Percentiles rank a stretch among this genome's conserved stretches.
Evolutionary conservation across 2,797 vertebrate genomes (phyloP).

Genomic region (Hyperoplus lanceolatus): DNA sequence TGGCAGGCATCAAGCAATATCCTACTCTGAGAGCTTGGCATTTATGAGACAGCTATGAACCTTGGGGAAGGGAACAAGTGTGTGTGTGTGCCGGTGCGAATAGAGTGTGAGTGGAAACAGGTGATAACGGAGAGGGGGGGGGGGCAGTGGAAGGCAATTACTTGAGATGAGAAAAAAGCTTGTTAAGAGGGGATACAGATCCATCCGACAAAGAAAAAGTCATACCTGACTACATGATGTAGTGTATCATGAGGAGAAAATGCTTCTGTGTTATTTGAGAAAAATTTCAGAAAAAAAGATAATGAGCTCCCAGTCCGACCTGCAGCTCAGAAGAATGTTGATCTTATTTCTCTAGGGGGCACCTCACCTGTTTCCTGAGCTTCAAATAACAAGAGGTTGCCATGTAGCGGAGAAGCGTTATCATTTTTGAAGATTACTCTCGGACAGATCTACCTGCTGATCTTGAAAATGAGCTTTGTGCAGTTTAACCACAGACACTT

Average conservation of each 20-base stretch:
- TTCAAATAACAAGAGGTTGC: slow-evolving; percentile 54
- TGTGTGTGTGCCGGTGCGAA: slow-evolving; percentile 17
- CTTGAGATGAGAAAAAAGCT: slow-evolving; percentile 32
- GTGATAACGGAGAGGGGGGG: slow-evolving; percentile 38
- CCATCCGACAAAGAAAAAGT: slow-evolving; percentile 34
- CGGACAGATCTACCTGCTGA: slow-evolving; percentile 30
- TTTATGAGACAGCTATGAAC: slow-evolving; percentile 64
- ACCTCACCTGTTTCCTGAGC: slow-evolving; percentile 51
- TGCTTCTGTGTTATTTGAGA: slow-evolving; percentile 54
- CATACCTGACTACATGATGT: slow-evolving; percentile 49
- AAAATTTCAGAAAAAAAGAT: slow-evolving; percentile 46
- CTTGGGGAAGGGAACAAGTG: slow-evolving; percentile 45
- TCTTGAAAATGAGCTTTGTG: slow-evolving; percentile 27
- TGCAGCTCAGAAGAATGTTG: slow-evolving; percentile 34
- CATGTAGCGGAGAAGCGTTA: slow-evolving; percentile 46
- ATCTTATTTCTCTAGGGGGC: slow-evolving; percentile 43
- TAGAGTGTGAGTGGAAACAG: slow-evolving; percentile 45
- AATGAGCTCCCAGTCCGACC: slow-evolving; percentile 64
- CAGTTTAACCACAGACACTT: slow-evolving; percentile 39
- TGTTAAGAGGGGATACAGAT: slow-evolving; percentile 30
- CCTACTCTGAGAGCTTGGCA: slow-evolving; percentile 68
- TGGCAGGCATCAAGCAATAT: slow-evolving; percentile 46
- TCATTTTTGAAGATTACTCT: slow-evolving; percentile 42
- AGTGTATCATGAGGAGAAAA: slow-evolving; percentile 63
- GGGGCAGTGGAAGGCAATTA: slow-evolving; percentile 53